Conservation (phyloP, 1,140 invertebrate species). For the Eriosoma lanigerum region DNA sequence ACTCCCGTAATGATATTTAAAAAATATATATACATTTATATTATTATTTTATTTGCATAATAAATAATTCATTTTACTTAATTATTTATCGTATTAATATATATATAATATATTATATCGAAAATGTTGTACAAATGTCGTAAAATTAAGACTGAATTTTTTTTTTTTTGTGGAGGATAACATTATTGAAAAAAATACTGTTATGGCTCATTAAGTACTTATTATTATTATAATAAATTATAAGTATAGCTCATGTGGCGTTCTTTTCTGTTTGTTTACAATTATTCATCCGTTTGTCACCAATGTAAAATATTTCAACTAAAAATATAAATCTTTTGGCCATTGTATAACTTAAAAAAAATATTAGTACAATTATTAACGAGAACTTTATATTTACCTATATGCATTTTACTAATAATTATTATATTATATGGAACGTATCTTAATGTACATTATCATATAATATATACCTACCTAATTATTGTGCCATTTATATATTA, state of each 20-base stretch:
- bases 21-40: no score
- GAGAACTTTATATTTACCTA: slow-evolving; percentile 23
- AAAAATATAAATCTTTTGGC: background rate
- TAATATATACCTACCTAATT: background rate
- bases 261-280: background rate
- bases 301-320: slow-evolving; percentile 23
- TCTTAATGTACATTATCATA: background rate
- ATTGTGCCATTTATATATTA: slow-evolving; percentile 37
- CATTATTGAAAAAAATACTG: slow-evolving; percentile 6
- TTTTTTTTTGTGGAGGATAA: slow-evolving; percentile 21
- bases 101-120: no score
- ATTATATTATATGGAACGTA: slow-evolving; percentile 8
- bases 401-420: slow-evolving; percentile 41
- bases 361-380: background rate
- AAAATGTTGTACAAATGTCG: slow-evolving; percentile 47
- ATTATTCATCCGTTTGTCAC: background rate
- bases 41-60: slow-evolving; percentile 2
- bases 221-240: slow-evolving; percentile 27
- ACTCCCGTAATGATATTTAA: slow-evolving; percentile 19
- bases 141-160: slow-evolving; percentile 43
- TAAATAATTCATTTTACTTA: background rate
- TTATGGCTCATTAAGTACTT: slow-evolving; percentile 27
- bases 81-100: no score
- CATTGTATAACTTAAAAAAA: background rate
- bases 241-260: background rate